phyloP scores from a whole-genome alignment of 2,113 vertebrate genomes.

The rabbit (Oryctolagus cuniculus) region DNA sequence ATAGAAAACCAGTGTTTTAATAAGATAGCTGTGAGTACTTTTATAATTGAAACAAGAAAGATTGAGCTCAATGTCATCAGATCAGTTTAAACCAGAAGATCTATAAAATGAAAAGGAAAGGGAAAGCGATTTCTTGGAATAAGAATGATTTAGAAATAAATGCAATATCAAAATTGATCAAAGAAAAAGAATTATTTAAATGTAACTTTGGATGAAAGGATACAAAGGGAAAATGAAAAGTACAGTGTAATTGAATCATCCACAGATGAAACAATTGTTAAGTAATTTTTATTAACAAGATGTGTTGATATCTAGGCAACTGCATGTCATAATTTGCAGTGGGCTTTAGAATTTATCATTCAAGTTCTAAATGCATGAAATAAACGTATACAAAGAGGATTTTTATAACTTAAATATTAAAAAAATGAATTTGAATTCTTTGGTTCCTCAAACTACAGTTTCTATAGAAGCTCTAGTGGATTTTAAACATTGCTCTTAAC shows the following conservation, averaged over 20 bases:
- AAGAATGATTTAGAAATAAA: conserved; percentile 66
- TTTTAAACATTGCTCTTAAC: neutral
- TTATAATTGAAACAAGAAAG: conserved; percentile 49
- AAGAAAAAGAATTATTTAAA: neutral
- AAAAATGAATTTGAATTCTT: neutral
- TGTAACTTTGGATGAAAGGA: conserved; percentile 41
- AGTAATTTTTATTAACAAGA: neutral
- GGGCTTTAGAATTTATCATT: neutral
- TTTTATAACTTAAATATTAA: conserved; percentile 30
- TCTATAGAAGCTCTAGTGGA: neutral
- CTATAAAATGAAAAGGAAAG: conserved; percentile 22
- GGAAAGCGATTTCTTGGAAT: neutral
- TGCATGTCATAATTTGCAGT: neutral
- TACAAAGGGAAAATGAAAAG: neutral
- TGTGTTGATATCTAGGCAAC: neutral
- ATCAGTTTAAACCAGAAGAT: conserved; percentile 34
- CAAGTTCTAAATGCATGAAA: neutral
- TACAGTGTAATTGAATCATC: neutral
- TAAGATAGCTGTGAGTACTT: neutral
- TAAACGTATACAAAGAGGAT: neutral
- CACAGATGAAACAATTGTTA: neutral
- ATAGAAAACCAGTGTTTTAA: conserved; percentile 13
- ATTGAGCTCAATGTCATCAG: conserved; percentile 32
- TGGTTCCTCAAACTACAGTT: neutral
- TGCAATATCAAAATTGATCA: conserved; percentile 47